Evolutionary conservation across 2,797 vertebrate species (phyloP), one percentile per base, ranked within the genome.

Genomic region (Zenarchopterus dispar): DNA sequence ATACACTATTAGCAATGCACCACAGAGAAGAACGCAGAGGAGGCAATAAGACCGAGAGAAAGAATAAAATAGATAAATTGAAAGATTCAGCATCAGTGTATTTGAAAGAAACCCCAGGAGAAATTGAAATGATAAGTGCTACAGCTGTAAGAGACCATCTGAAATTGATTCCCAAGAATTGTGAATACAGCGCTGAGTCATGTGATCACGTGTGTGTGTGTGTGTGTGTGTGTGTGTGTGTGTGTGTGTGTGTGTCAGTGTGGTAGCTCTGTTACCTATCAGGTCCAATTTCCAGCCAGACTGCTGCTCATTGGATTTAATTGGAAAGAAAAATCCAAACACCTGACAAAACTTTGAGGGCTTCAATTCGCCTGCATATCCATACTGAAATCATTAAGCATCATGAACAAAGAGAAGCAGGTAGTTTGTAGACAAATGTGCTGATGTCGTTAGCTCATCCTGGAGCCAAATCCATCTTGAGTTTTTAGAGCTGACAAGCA

Each of bases 1-100:
- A 78, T 80, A 82, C 78, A 82, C 79, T 85, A 80, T 87, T 83
- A 84, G 63, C 15, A 56, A 62, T 60, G 54, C 61, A 9, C 51
- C 9, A 16, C 50, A 19, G 60, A 67, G 44, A 66, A 61, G 28
- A 77, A 54, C 46, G 31, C 5, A n/a, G 58, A 31, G 53, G 63
- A 73, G 56, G 63, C 61, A 46, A 67, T 72, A 33, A 77, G 71
- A 74, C 21, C 1, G 44, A 39, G 18, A 58, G 24, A 50, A 48
- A 17, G 52, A 55, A 43, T 21, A 31, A 58, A 24, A 17, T 18
- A 23, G 26, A 58, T 10, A 21, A 39, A 61, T 10, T 7, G 57
- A 58, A 15, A 23, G 44, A 17, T 9, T 58, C 21, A 33, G n/a
- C 48, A 57, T 45, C 41, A 31, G 63, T 0, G 2, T 52, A 63